phyloP scores from a whole-genome alignment of 2,888 invertebrate species.

The Himalopsyche japonica region DNA sequence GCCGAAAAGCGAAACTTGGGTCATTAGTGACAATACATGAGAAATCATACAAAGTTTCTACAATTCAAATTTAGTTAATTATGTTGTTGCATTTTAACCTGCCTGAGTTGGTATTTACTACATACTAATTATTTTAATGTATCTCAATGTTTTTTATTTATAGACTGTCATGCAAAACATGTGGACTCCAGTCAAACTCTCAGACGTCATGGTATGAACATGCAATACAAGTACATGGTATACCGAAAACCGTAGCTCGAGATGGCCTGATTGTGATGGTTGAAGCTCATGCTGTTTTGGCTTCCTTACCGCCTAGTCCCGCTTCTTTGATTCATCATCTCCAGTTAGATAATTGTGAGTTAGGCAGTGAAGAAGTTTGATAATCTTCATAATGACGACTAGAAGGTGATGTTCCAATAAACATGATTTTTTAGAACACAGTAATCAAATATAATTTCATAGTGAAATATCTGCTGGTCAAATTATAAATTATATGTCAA shows the following conservation, averaged over 20 bases:
- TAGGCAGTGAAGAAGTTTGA: background rate
- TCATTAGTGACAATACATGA: too few relatives aligned
- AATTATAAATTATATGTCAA: too few relatives aligned
- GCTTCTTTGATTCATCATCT: conserved; percentile 53
- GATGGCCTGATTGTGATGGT: conserved; percentile 66
- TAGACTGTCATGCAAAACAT: conserved; percentile 63
- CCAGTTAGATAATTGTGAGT: conserved; percentile 6
- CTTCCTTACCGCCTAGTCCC: conserved; percentile 49
- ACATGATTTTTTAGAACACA: too few relatives aligned
- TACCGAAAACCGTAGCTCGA: conserved; percentile 62
- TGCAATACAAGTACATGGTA: conserved; percentile 61
- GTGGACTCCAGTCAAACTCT: conserved; percentile 56
- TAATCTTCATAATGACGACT: background rate
- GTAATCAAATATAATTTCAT: too few relatives aligned
- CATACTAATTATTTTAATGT: background rate
- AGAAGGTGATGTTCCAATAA: too few relatives aligned
- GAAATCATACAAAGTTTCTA: too few relatives aligned
- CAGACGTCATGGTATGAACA: conserved; percentile 66
- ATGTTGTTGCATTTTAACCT: too few relatives aligned
- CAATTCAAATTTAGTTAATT: too few relatives aligned
- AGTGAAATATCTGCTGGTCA: too few relatives aligned
- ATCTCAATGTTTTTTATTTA: conserved; percentile 38
- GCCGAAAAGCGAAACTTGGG: too few relatives aligned
- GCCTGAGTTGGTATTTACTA: too few relatives aligned
- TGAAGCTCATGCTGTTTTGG: conserved; percentile 65